These are phyloP conservation scores for Formica exsecta DNA, from an alignment of 1,140 invertebrate genomes.

Conservation along the genomic window DNA sequence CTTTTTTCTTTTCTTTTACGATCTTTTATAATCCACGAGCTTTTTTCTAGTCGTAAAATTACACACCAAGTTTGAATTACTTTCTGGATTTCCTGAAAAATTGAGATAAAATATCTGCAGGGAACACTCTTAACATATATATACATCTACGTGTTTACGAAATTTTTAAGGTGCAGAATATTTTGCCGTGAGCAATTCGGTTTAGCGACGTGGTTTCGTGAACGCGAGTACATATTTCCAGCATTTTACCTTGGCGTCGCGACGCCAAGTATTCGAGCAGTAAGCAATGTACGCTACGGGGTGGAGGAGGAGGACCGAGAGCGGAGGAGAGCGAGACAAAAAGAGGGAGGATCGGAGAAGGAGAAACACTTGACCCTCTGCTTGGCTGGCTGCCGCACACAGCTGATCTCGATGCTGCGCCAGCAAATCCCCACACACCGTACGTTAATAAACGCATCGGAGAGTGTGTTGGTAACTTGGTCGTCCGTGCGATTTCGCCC, in stretches of 20 bases:
- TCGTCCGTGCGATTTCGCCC: conserved; percentile 56
- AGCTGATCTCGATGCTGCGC: conserved; percentile 79
- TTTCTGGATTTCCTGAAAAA: background rate
- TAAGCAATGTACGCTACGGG: conserved; percentile 14
- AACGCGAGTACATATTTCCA: background rate
- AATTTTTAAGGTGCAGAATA: background rate
- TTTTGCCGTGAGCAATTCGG: background rate
- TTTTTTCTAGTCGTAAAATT: background rate
- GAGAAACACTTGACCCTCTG: conserved; percentile 83
- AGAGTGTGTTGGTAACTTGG: conserved; percentile 63
- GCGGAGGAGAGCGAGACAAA: conserved; percentile 46
- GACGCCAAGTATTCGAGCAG: conserved; percentile 36
- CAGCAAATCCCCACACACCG: conserved; percentile 78
- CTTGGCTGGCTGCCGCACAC: conserved; percentile 73
- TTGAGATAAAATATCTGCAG: background rate
- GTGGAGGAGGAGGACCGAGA: background rate
- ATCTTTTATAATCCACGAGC: no score
- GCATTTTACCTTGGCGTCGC: conserved; percentile 22
- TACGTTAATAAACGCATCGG: conserved; percentile 82
- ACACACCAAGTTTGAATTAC: background rate
- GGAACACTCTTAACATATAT: background rate
- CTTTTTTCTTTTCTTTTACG: no score
- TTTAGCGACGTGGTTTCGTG: conserved; percentile 1
- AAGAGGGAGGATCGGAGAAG: conserved; percentile 66
- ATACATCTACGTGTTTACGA: background rate